These are phyloP conservation scores for Napeogenes inachia DNA, from an alignment of 2,888 invertebrate species.

Conservation along the genomic window DNA sequence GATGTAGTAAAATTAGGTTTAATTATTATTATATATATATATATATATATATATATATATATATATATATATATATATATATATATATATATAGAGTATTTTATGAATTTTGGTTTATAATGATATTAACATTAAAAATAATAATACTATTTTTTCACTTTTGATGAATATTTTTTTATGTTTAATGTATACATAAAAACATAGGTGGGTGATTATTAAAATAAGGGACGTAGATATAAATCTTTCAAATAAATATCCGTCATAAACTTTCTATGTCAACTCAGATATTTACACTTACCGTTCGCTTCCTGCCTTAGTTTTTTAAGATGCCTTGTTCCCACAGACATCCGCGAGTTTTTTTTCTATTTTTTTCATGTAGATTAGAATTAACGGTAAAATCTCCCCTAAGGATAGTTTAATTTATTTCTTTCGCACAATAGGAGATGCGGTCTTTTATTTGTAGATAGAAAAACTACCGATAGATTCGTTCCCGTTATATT, in stretches of 20 bases:
- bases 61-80: no score
- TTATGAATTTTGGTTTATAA: no score
- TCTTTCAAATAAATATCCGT: constrained; percentile 65
- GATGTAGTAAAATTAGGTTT: no score
- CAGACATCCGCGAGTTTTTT: constrained; percentile 64
- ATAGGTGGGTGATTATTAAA: constrained; percentile 23
- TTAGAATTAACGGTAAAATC: constrained; percentile 73
- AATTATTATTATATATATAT: no score
- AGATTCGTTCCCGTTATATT: neutral
- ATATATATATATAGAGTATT: no score
- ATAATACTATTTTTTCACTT: neutral
- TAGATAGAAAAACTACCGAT: neutral
- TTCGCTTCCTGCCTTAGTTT: constrained; percentile 65
- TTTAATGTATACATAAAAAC: constrained; percentile 8
- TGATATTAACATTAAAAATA: no score
- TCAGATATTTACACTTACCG: constrained; percentile 68
- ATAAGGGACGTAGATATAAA: constrained; percentile 44
- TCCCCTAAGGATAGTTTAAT: constrained; percentile 74
- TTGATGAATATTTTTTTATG: neutral
- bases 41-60: no score
- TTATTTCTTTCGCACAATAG: constrained; percentile 70
- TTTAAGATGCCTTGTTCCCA: constrained; percentile 65
- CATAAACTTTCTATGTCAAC: constrained; percentile 62
- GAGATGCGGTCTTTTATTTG: constrained; percentile 65
- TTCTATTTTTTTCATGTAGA: constrained; percentile 56